Percentiles rank a stretch among this genome's conserved stretches.
Evolutionary conservation across 2,888 invertebrate genomes (phyloP).

Genomic region (Aquatica leii): DNA sequence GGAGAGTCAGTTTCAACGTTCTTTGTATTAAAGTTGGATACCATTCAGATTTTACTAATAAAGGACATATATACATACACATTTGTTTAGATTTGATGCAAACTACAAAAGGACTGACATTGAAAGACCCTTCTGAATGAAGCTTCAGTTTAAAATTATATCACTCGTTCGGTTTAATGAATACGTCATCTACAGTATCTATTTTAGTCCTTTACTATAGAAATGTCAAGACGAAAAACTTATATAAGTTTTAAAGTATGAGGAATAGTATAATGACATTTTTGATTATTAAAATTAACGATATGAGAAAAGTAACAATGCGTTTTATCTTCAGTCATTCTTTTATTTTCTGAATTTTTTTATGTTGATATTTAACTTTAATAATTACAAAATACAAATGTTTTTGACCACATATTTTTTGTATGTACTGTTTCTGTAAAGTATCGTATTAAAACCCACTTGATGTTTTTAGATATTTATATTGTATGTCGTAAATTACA

Average conservation of each 20-base stretch:
- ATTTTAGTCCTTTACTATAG: slow-evolving; percentile 12
- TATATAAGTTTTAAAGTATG: slow-evolving; percentile 9
- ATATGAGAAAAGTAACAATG: too few species aligned
- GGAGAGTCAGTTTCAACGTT: slow-evolving; percentile 29
- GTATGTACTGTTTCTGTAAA: too few species aligned
- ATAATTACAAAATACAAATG: too few species aligned
- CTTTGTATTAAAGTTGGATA: slow-evolving; percentile 31
- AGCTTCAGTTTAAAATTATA: slow-evolving; percentile 27
- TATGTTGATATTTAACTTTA: too few species aligned
- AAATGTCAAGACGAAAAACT: slow-evolving; percentile 12
- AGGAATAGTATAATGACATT: not conserved
- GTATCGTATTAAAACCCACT: too few species aligned
- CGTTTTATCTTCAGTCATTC: too few species aligned
- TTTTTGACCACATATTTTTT: too few species aligned
- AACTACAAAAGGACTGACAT: slow-evolving; percentile 29
- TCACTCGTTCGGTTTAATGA: slow-evolving; percentile 27
- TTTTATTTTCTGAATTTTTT: too few species aligned
- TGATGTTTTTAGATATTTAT: too few species aligned
- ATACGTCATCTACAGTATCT: slow-evolving; percentile 25
- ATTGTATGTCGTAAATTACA: too few species aligned
- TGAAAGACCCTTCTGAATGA: slow-evolving; percentile 20
- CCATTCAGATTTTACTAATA: slow-evolving; percentile 27
- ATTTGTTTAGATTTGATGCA: slow-evolving; percentile 30
- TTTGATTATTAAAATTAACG: too few species aligned
- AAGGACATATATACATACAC: slow-evolving; percentile 16